A percentile compares a stretch with the other conserved stretches of the same genome.
phyloP scores from a whole-genome alignment of 30 jellyfish, hydroid and myxozoan species.

The Aurelia sp. region DNA sequence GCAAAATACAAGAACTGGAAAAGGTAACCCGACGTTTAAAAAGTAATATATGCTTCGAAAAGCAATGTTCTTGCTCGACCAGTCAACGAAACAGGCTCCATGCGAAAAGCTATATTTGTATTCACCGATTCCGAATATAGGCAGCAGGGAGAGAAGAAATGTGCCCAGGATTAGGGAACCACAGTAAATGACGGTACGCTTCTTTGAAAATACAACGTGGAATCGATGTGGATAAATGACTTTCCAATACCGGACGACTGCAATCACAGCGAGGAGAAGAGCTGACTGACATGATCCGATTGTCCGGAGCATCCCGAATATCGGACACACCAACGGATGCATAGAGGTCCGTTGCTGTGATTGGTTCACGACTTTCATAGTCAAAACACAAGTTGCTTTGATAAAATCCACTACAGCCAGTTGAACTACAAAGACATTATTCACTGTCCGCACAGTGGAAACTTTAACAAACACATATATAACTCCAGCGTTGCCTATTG shows the following conservation, averaged over 20 bases:
- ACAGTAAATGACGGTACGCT: constrained; percentile 8
- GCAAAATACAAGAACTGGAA: constrained; percentile 67
- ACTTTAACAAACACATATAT: constrained; percentile 32
- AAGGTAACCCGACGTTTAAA: constrained; percentile 68
- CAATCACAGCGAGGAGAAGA: constrained; percentile 68
- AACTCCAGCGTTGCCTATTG: constrained; percentile 68
- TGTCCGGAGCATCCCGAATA: constrained; percentile 71
- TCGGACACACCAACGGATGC: constrained; percentile 51
- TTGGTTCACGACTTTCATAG: constrained; percentile 70
- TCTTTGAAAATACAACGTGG: constrained; percentile 27
- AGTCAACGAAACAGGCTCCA: constrained; percentile 89
- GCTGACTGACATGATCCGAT: constrained; percentile 66
- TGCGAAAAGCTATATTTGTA: constrained; percentile 77
- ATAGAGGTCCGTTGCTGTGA: constrained; percentile 27
- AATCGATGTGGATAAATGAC: constrained; percentile 52
- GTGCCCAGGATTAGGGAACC: constrained; percentile 32
- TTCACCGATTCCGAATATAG: constrained; percentile 73
- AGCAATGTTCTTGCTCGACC: constrained; percentile 65
- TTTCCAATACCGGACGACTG: constrained; percentile 61
- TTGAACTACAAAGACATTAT: constrained; percentile 59
- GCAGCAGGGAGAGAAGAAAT: constrained; percentile 60
- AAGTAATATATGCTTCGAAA: constrained; percentile 78
- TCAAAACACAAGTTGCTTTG: constrained; percentile 65
- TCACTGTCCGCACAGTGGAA: constrained; percentile 61
- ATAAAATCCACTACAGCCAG: constrained; percentile 65